Evolutionary conservation across 1,140 invertebrate species (phyloP).

Genomic region (Lasioglossum albipes): DNA sequence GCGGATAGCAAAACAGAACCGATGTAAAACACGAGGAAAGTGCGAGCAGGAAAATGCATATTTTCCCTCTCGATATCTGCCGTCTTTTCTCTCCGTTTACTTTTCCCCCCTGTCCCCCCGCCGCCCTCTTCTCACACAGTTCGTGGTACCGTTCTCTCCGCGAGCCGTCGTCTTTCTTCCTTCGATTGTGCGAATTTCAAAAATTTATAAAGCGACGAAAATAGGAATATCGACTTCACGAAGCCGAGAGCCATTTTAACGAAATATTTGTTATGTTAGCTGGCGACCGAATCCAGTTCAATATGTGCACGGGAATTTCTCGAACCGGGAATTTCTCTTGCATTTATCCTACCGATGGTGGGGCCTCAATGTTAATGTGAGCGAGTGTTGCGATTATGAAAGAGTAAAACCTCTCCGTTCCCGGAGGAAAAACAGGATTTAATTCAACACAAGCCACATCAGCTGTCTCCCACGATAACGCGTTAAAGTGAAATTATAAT

Average conservation of each 20-base stretch:
- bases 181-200: background rate
- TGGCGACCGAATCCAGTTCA: background rate
- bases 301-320: slow-evolving; percentile 1
- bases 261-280: slow-evolving; percentile 15
- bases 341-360: background rate
- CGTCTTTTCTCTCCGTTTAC: background rate
- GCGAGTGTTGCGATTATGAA: too few species aligned
- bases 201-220: slow-evolving; percentile 25
- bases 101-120: background rate
- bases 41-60: slow-evolving; percentile 18
- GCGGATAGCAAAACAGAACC: slow-evolving; percentile 7
- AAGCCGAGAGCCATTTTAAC: slow-evolving; percentile 14
- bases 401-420: too few species aligned
- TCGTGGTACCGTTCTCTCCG: background rate
- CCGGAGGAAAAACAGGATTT: too few species aligned
- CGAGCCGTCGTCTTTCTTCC: background rate
- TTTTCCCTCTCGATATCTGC: slow-evolving; percentile 12
- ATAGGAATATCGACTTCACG: background rate
- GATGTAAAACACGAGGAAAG: slow-evolving; percentile 3
- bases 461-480: too few species aligned
- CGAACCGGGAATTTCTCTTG: background rate
- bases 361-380: too few species aligned
- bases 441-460: too few species aligned
- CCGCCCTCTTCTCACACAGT: background rate
- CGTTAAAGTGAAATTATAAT: background rate